A percentile compares a stretch with the other conserved stretches of the same genome.
Evolutionary conservation across 2,113 vertebrate genomes (phyloP).

Genomic region (Apaloderma vittatum): DNA sequence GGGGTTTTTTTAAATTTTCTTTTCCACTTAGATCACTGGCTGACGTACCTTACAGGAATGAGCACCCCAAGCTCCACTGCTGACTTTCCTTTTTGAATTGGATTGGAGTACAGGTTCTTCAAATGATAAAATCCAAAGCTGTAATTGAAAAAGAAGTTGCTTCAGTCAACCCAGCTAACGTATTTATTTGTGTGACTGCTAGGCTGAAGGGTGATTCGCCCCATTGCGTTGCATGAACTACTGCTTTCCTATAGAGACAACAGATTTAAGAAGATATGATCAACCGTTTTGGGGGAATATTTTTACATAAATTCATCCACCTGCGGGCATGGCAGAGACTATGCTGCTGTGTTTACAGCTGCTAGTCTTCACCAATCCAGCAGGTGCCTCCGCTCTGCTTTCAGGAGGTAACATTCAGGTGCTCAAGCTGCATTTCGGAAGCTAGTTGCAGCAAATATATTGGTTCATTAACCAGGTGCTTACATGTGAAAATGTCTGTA

Average conservation of each 20-base stretch:
- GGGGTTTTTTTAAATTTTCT: background rate
- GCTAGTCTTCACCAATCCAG: rapidly evolving
- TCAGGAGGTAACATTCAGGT: background rate
- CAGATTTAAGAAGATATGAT: background rate
- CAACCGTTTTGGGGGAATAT: background rate
- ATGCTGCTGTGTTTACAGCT: background rate
- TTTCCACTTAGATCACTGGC: background rate
- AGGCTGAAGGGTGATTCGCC: background rate
- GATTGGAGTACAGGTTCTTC: background rate
- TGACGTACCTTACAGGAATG: background rate
- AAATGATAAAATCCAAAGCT: background rate
- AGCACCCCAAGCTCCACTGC: background rate
- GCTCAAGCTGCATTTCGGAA: background rate
- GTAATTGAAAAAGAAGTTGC: background rate
- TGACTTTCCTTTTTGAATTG: background rate
- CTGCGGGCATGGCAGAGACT: background rate
- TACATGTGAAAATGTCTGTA: background rate
- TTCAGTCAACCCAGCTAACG: rapidly evolving
- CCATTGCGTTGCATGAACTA: background rate
- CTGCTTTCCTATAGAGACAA: background rate
- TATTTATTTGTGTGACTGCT: no score
- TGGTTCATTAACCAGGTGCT: background rate
- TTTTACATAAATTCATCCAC: background rate
- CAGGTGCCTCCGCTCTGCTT: background rate
- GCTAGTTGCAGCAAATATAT: background rate